A percentile compares a stretch with the other conserved stretches of the same genome.
Evolutionary conservation across 2,113 vertebrate genomes (phyloP).

Genomic region (Nycticebus coucang): DNA sequence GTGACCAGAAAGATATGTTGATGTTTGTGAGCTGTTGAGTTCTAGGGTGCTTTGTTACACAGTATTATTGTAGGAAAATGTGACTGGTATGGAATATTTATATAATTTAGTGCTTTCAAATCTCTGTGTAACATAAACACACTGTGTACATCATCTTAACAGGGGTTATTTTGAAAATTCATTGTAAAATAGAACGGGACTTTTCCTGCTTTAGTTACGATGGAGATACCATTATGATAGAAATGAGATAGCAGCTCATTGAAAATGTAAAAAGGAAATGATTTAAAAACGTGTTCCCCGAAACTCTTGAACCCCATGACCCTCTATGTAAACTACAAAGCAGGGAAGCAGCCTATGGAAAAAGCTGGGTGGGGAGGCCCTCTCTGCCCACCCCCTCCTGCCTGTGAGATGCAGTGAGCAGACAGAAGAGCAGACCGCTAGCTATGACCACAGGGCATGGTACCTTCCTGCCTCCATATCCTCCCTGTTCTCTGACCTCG

Average conservation of each 20-base stretch:
- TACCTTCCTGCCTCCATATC: background rate
- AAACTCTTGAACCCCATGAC: background rate
- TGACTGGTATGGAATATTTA: background rate
- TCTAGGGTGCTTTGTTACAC: background rate
- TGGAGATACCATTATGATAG: background rate
- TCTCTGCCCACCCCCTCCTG: too few species aligned
- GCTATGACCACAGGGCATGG: background rate
- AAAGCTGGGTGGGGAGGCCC: background rate
- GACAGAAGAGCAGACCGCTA: background rate
- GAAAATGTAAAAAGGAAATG: background rate
- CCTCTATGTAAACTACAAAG: background rate
- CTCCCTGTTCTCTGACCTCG: background rate
- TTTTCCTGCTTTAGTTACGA: background rate
- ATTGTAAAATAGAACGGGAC: background rate
- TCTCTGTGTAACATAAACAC: background rate
- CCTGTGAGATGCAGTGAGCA: background rate
- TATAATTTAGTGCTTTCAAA: background rate
- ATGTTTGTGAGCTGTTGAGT: background rate
- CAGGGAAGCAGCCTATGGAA: background rate
- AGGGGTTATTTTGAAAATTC: background rate
- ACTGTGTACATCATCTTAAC: background rate
- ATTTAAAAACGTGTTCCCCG: background rate
- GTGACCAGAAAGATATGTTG: background rate
- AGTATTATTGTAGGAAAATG: background rate
- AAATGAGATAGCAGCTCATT: background rate